Percentiles rank a stretch among this genome's conserved stretches.
phyloP scores from a whole-genome alignment of 2,113 vertebrate species.

The Phodopus roborovskii region DNA sequence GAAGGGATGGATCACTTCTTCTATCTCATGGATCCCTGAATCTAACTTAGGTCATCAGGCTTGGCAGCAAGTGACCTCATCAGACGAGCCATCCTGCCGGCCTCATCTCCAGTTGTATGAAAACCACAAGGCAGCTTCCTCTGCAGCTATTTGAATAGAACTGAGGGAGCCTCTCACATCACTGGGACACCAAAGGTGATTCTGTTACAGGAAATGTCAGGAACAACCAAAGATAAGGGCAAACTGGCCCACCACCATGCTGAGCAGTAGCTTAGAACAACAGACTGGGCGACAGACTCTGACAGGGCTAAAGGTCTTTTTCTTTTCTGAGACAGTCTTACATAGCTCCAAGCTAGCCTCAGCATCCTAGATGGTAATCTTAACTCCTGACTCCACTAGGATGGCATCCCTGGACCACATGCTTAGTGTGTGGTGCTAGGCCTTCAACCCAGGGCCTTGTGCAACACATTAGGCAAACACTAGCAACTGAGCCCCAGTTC shows the following conservation, averaged over 20 bases:
- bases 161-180: not conserved
- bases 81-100: not conserved
- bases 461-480: not conserved
- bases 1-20: not conserved
- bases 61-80: too few relatives aligned
- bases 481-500: too few relatives aligned
- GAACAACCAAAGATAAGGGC: fast-evolving
- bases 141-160: not conserved
- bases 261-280: not conserved
- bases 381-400: not conserved
- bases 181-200: not conserved
- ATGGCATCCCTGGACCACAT: not conserved
- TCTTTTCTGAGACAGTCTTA: not conserved
- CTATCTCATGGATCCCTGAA: too few relatives aligned
- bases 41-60: not conserved
- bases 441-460: too few relatives aligned
- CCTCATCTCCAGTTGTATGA: not conserved
- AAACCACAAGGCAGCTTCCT: not conserved
- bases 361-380: not conserved
- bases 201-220: not conserved
- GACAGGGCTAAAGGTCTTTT: not conserved
- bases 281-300: not conserved
- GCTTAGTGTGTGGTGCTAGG: not conserved
- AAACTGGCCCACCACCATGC: not conserved
- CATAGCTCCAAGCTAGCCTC: not conserved